Evolutionary conservation across 2,797 vertebrate species (phyloP).

Genomic region (Chiroxiphia lanceolata): DNA sequence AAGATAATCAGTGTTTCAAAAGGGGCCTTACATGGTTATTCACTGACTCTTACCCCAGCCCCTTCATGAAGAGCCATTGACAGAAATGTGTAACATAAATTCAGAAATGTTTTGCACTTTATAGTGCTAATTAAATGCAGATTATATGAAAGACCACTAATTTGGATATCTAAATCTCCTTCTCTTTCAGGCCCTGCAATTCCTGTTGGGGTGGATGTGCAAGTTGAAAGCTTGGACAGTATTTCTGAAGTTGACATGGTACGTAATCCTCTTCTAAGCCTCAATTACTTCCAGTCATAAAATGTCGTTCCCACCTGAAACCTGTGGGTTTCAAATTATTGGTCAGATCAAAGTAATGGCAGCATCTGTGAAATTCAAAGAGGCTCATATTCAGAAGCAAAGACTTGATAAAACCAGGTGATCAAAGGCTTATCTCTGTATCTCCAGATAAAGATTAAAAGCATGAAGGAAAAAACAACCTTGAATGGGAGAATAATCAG

Average conservation of each 20-base stretch:
- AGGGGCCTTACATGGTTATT: not conserved
- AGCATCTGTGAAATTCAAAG: not conserved
- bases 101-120: not conserved
- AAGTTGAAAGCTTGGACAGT: constrained; percentile 95
- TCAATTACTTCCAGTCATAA: not conserved
- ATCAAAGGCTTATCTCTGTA: not conserved
- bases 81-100: not conserved
- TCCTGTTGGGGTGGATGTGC: constrained; percentile 93
- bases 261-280: constrained; percentile 15
- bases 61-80: not conserved
- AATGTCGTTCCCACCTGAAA: not conserved
- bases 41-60: not conserved
- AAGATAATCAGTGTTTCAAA: not conserved
- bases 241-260: constrained; percentile 99
- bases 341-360: not conserved
- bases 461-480: not conserved
- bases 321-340: not conserved
- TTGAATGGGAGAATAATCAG: not conserved
- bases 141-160: not conserved
- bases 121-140: not conserved
- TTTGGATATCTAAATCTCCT: constrained; percentile 37
- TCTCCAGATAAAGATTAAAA: not conserved
- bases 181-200: constrained; percentile 88
- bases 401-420: not conserved
- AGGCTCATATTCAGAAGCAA: not conserved